Percentiles rank a stretch among this genome's conserved stretches.
phyloP scores from a whole-genome alignment of 2,113 vertebrate genomes.

The Amblyopsis rosae region DNA sequence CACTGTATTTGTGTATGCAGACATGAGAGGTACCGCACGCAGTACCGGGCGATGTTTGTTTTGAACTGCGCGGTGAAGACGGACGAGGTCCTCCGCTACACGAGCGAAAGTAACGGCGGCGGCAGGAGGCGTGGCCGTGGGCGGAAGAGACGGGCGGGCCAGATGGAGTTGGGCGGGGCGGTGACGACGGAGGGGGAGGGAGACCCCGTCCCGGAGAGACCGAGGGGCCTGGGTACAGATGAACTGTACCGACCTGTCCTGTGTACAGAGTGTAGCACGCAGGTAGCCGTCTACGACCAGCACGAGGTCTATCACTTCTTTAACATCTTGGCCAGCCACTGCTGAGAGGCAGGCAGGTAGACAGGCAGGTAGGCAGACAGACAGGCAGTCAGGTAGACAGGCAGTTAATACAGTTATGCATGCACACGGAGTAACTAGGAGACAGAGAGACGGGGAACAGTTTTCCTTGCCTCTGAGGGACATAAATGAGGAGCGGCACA shows the following conservation, averaged over 20 bases:
- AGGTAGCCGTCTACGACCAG: conserved; percentile 93
- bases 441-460: too few relatives aligned
- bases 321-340: conserved; percentile 92
- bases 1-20: conserved; percentile 58
- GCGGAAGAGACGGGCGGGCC: conserved; percentile 72
- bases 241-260: conserved; percentile 90
- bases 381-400: neutral
- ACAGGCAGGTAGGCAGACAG: neutral
- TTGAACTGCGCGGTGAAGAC: conserved; percentile 93
- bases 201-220: conserved; percentile 38
- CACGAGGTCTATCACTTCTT: conserved; percentile 97
- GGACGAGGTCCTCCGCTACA: conserved; percentile 87
- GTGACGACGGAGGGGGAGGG: conserved; percentile 40
- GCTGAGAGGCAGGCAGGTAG: conserved; percentile 62
- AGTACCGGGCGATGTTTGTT: conserved; percentile 98
- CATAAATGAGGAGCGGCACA: too few relatives aligned
- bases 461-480: too few relatives aligned
- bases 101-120: conserved; percentile 56
- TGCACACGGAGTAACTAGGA: too few relatives aligned
- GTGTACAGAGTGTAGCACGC: conserved; percentile 90
- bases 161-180: conserved; percentile 24
- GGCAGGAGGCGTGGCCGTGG: conserved; percentile 55
- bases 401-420: too few relatives aligned
- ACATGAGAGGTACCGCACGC: conserved; percentile 93
- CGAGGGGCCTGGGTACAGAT: conserved; percentile 71